phyloP scores from a whole-genome alignment of 2,888 invertebrate species.

The Anarsia innoxiella region DNA sequence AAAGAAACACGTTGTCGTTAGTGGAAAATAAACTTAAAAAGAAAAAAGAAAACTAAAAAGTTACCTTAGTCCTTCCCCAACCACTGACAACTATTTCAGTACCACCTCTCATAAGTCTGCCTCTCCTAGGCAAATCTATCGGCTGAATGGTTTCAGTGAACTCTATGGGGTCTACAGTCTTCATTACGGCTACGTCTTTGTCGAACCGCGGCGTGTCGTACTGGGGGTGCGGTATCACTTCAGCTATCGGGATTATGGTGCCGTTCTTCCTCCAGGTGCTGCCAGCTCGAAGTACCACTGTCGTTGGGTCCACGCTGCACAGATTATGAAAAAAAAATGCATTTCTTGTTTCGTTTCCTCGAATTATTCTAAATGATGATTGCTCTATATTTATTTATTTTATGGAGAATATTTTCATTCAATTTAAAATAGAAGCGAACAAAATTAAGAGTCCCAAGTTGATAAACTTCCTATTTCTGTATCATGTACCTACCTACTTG shows the following conservation, averaged over 20 bases:
- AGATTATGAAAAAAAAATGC: too few species aligned
- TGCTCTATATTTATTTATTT: too few species aligned
- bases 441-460: too few species aligned
- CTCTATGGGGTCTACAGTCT: constrained; percentile 44
- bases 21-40: too few species aligned
- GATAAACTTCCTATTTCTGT: too few species aligned
- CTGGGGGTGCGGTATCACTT: constrained; percentile 51
- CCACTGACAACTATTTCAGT: constrained; percentile 48
- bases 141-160: constrained; percentile 45
- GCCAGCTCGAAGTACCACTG: constrained; percentile 63
- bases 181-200: constrained; percentile 61
- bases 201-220: constrained; percentile 55
- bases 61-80: constrained; percentile 56
- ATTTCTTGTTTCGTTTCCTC: too few species aligned
- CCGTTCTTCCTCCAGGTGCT: constrained; percentile 54
- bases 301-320: constrained; percentile 52
- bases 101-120: constrained; percentile 31
- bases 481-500: too few species aligned
- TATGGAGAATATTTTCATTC: too few species aligned
- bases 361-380: too few species aligned
- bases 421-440: too few species aligned
- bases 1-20: too few species aligned
- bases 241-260: constrained; percentile 54
- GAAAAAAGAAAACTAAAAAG: too few species aligned
- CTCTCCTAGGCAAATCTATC: constrained; percentile 34